Evolutionary conservation across 2,113 vertebrate species (phyloP).

Genomic region (Entelurus aequoreus): DNA sequence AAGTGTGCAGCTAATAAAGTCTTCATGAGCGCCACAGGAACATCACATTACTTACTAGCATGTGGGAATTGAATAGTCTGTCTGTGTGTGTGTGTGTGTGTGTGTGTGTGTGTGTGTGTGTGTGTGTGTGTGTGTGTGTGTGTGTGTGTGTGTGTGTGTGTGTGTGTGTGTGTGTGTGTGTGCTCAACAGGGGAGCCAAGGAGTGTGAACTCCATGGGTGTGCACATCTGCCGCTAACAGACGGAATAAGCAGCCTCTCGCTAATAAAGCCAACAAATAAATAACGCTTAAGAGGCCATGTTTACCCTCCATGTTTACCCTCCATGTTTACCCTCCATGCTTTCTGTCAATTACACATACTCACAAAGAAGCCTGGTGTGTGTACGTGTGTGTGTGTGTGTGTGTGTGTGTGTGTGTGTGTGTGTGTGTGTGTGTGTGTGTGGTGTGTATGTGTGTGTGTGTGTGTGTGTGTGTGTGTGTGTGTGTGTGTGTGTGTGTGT

Average conservation of each 20-base stretch:
- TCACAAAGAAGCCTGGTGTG: slow-evolving; percentile 5
- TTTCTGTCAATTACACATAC: slow-evolving; percentile 43
- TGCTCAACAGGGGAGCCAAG: slow-evolving; percentile 54
- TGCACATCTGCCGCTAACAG: slow-evolving; percentile 65
- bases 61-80: no score
- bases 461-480: no score
- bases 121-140: no score
- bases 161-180: slow-evolving; percentile 20
- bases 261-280: slow-evolving; percentile 70
- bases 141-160: slow-evolving; percentile 7
- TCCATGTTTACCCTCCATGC: slow-evolving; percentile 50
- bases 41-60: no score
- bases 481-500: neutral
- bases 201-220: slow-evolving; percentile 56
- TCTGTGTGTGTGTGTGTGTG: no score
- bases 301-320: slow-evolving; percentile 52
- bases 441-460: no score
- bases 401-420: no score
- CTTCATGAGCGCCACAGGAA: no score
- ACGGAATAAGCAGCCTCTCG: slow-evolving; percentile 54
- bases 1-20: no score
- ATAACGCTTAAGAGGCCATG: slow-evolving; percentile 57
- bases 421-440: no score
- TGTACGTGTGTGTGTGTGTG: neutral
- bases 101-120: neutral